phyloP scores from a whole-genome alignment of 2,888 invertebrate genomes.

The Protula sp. region DNA sequence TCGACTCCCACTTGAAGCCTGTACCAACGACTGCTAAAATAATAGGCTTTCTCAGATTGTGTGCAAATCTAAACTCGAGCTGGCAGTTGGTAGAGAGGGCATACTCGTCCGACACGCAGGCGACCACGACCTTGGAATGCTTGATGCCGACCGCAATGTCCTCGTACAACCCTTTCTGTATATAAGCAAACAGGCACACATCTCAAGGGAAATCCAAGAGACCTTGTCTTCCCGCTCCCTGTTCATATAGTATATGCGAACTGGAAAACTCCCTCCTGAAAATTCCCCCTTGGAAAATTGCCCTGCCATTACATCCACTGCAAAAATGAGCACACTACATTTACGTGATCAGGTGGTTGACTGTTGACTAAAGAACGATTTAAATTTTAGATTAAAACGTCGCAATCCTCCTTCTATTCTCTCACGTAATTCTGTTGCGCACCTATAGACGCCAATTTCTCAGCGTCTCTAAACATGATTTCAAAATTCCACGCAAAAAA shows the following conservation, averaged over 20 bases:
- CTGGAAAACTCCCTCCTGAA: too few relatives aligned
- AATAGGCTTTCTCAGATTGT: conserved; percentile 42
- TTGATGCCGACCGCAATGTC: conserved; percentile 48
- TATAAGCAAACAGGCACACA: too few relatives aligned
- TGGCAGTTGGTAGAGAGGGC: conserved; percentile 43
- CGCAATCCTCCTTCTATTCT: too few relatives aligned
- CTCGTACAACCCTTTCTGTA: conserved; percentile 45
- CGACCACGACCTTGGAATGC: conserved; percentile 45
- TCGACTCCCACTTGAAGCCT: conserved; percentile 44
- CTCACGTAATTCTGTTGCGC: too few relatives aligned
- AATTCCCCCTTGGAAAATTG: too few relatives aligned
- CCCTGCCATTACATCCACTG: too few relatives aligned
- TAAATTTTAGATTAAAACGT: too few relatives aligned
- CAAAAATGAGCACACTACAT: neutral
- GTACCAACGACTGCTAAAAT: conserved; percentile 47
- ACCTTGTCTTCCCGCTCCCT: neutral
- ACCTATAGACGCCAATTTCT: too few relatives aligned
- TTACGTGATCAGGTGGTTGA: neutral
- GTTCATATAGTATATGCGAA: too few relatives aligned
- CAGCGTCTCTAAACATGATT: too few relatives aligned
- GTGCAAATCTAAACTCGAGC: conserved; percentile 51
- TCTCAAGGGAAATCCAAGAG: neutral
- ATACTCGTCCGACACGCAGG: conserved; percentile 52
- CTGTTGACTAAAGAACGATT: neutral
- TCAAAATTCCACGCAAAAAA: too few relatives aligned